Percentiles rank a stretch among this genome's conserved stretches.
These are phyloP conservation scores for Solenopsis invicta DNA, from an alignment of 1,140 invertebrate species.

Conservation along the genomic window DNA sequence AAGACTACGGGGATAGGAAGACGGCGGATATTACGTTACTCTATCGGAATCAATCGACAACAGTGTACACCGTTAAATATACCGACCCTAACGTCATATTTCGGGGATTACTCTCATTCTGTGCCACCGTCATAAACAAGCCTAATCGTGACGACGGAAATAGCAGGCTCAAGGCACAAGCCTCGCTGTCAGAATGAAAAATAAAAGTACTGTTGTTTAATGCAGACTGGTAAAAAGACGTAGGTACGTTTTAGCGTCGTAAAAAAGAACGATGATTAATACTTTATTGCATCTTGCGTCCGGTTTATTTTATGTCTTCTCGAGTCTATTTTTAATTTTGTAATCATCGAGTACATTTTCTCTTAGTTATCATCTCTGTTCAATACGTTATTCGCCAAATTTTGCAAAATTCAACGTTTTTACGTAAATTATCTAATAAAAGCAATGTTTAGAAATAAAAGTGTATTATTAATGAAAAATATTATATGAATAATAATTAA, in stretches of 20 bases:
- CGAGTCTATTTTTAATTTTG: neutral
- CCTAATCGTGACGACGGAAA: constrained; percentile 70
- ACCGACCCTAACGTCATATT: constrained; percentile 16
- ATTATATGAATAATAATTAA: neutral
- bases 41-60: constrained; percentile 55
- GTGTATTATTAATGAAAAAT: neutral
- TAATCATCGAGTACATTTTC: neutral
- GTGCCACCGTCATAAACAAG: constrained; percentile 70
- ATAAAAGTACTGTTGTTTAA: neutral
- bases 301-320: neutral
- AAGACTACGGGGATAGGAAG: constrained; percentile 59
- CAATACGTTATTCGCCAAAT: neutral
- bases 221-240: neutral
- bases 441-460: neutral
- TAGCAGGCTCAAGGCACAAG: constrained; percentile 40
- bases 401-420: neutral
- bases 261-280: constrained; percentile 19
- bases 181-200: neutral
- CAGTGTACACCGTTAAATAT: constrained; percentile 31
- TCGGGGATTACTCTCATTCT: constrained; percentile 37
- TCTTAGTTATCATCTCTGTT: neutral
- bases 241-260: neutral
- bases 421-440: neutral
- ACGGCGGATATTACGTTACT: constrained; percentile 42
- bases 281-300: neutral